Base-by-base conservation (phyloP, 1,140 invertebrate species). In the Arion vulgaris region DNA sequence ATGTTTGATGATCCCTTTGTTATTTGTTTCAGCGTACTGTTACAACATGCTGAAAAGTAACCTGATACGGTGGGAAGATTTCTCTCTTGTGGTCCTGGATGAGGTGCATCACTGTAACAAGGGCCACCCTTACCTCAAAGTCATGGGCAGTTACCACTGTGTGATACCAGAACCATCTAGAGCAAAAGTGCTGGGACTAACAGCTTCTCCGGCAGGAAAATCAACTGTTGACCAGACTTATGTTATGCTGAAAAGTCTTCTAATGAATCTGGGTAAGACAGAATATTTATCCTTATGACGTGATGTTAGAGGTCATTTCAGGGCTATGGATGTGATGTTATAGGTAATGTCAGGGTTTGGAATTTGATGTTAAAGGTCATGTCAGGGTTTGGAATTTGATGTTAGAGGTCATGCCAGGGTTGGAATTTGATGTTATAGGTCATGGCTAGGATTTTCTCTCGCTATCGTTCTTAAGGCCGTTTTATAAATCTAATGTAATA, bases 31-130 rank as follows among this genome's bases (percentile, higher is more conserved):
- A 91, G 90, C 86, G 2, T 91, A 86, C 71, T 90, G 86, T 82
- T 62, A 83, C 45, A 90, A 91, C 82, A 82, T 90, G 57, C 80
- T 91, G 2, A 69, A 81, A 17, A 83, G 86, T 41, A 76, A 83
- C 28, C 77, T 86, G n/a, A 39, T 91, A 0, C 69, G 85, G 32
- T 91, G 90, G 90, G 75, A 86, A 53, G 88, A 91, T 81, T 87
- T 88, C 66, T 85, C 85, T 53, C 83, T 91, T 49, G 86, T 90
- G 73, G 87, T 91, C 0, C 85, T 91, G 84, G 90, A 91, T 84
- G 90, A 91, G 82, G 90, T 85, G 4, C 90, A 91, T 62, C 90
- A 91, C 72, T 91, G 90, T 77, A 82, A 79, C 23, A 91, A 91
- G 45, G 84, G 77, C 34, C 90, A 91, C 74, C 89, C 90, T 15